phyloP scores from a whole-genome alignment of 2,888 invertebrate species.

The Agrotis ipsilon region DNA sequence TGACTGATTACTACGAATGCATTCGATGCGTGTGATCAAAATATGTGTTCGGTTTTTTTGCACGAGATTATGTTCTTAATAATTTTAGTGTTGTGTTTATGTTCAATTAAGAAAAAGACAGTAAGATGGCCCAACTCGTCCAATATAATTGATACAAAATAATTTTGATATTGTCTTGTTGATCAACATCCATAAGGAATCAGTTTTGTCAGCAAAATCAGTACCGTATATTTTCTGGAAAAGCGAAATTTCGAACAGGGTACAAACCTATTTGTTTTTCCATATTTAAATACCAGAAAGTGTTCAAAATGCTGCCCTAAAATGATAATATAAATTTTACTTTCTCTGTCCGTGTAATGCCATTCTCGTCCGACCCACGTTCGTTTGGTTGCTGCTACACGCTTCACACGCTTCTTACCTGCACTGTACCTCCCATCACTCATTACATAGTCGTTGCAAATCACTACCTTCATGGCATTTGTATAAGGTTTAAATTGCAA shows the following conservation, averaged over 20 bases:
- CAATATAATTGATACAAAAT: neutral
- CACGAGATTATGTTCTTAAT: neutral
- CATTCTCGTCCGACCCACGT: conserved; percentile 73
- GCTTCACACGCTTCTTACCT: conserved; percentile 64
- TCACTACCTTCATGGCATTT: neutral
- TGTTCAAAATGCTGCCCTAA: neutral
- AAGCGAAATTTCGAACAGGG: neutral
- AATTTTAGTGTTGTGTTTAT: neutral
- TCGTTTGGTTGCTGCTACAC: conserved; percentile 63
- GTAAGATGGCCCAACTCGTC: too few relatives aligned
- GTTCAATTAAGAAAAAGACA: neutral
- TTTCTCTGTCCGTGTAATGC: conserved; percentile 84
- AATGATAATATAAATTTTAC: conserved; percentile 64
- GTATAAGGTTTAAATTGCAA: neutral
- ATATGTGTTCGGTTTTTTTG: neutral
- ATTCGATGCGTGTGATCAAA: too few relatives aligned
- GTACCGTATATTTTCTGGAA: neutral
- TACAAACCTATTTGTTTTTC: neutral
- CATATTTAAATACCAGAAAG: conserved; percentile 5
- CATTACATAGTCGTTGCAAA: conserved; percentile 30
- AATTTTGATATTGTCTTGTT: neutral
- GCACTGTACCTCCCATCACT: neutral
- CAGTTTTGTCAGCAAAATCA: neutral
- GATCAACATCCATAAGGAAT: neutral
- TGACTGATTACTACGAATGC: too few relatives aligned